Conservation (phyloP, 2,797 vertebrate genomes). For the Tinamus major region DNA sequence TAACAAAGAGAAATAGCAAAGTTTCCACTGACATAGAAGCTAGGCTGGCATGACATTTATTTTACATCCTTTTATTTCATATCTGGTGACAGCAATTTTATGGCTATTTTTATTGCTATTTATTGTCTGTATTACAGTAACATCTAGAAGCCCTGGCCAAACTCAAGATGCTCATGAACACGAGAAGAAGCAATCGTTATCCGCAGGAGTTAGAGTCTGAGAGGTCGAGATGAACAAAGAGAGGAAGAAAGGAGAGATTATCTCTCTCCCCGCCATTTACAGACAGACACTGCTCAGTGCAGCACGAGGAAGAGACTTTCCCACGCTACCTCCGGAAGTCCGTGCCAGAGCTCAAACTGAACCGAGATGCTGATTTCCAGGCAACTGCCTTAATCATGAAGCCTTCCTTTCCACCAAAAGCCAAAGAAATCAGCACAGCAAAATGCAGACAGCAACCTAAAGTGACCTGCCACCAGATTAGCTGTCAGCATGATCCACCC, state of each 20-base stretch:
- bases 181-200: background rate
- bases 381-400: background rate
- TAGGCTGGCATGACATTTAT: background rate
- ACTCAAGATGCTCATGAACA: rapidly evolving
- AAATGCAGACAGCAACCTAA: background rate
- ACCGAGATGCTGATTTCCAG: background rate
- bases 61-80: background rate
- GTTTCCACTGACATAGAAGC: background rate
- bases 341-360: background rate
- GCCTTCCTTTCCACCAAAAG: background rate
- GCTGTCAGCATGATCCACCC: rapidly evolving
- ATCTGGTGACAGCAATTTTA: background rate
- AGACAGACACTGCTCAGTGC: background rate
- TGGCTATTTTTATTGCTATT: background rate
- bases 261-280: background rate
- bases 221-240: constrained; percentile 40
- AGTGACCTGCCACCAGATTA: background rate
- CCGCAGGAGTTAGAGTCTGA: background rate
- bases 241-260: constrained; percentile 51
- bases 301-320: background rate
- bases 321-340: constrained; percentile 17
- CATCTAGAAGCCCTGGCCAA: background rate
- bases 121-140: background rate
- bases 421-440: background rate
- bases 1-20: background rate